These are phyloP conservation scores for Melanostoma scalare DNA, from an alignment of 2,888 invertebrate species.

Conservation along the genomic window DNA sequence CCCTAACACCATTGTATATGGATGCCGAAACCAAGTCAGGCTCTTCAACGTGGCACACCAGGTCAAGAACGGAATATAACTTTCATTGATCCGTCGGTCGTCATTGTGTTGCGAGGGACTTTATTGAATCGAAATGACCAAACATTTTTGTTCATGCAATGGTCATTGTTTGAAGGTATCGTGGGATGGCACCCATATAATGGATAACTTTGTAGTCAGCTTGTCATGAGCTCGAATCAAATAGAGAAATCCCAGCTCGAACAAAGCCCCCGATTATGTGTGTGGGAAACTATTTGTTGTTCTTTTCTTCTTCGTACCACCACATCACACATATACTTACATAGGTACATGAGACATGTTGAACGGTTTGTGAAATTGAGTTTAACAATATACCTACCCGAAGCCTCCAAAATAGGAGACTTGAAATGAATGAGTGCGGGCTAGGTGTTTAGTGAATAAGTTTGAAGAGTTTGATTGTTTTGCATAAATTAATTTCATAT, in stretches of 20 bases:
- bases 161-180: slow-evolving; percentile 63
- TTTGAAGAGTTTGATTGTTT: too few relatives aligned
- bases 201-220: slow-evolving; percentile 67
- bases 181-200: slow-evolving; percentile 72
- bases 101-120: slow-evolving; percentile 66
- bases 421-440: too few relatives aligned
- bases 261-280: slow-evolving; percentile 61
- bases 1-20: neutral
- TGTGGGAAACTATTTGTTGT: slow-evolving; percentile 60
- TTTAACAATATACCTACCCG: too few relatives aligned
- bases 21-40: slow-evolving; percentile 12
- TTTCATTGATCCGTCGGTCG: slow-evolving; percentile 56
- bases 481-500: too few relatives aligned
- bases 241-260: slow-evolving; percentile 60
- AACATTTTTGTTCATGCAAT: slow-evolving; percentile 70
- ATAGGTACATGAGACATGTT: too few relatives aligned
- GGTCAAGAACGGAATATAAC: slow-evolving; percentile 68
- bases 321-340: neutral
- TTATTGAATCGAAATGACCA: slow-evolving; percentile 73
- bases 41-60: slow-evolving; percentile 48
- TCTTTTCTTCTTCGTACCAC: neutral
- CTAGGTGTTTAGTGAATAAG: too few relatives aligned
- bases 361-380: too few relatives aligned
- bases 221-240: slow-evolving; percentile 66
- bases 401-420: too few relatives aligned